Percentiles rank a stretch among this genome's conserved stretches.
These are phyloP conservation scores for Drosophila fulvimacula DNA, from an alignment of 2,888 invertebrate genomes.

Conservation along the genomic window DNA sequence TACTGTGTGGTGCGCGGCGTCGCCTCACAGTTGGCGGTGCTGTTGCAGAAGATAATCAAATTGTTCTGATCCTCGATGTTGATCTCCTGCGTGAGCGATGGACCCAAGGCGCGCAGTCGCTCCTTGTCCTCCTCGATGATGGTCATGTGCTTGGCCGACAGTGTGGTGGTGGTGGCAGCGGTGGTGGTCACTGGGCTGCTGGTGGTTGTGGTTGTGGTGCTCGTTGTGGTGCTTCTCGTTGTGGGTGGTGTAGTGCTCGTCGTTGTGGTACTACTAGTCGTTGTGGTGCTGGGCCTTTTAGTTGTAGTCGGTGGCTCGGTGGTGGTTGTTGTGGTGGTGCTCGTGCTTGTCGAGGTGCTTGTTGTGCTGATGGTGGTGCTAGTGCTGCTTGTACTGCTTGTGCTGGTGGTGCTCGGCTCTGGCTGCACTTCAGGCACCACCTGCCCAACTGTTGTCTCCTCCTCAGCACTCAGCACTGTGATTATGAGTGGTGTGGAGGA, in stretches of 20 bases:
- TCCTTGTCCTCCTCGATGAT: constrained; percentile 79
- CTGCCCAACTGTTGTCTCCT: constrained; percentile 58
- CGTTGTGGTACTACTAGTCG: constrained; percentile 25
- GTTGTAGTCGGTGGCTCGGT: constrained; percentile 14
- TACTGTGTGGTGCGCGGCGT: constrained; percentile 53
- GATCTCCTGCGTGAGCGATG: constrained; percentile 75
- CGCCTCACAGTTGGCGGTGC: constrained; percentile 81
- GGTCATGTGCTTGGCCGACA: constrained; percentile 39
- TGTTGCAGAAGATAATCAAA: constrained; percentile 83
- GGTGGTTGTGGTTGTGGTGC: constrained; percentile 30
- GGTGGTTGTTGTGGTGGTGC: constrained; percentile 26
- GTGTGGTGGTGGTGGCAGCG: constrained; percentile 22
- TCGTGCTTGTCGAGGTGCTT: constrained; percentile 23
- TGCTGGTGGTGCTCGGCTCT: constrained; percentile 18
- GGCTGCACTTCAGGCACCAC: constrained; percentile 7
- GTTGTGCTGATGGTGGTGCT: constrained; percentile 23
- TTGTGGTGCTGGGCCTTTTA: constrained; percentile 2
- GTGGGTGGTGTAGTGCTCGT: constrained; percentile 22
- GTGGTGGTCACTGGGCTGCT: constrained; percentile 30
- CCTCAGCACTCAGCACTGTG: constrained; percentile 81
- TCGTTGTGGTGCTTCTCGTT: constrained; percentile 30
- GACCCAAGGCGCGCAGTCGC: constrained; percentile 74
- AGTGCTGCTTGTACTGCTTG: constrained; percentile 20
- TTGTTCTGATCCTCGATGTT: constrained; percentile 82
- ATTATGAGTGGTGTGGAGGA: constrained; percentile 82